Conservation (phyloP, 2,113 vertebrate species). For the Leptosomus discolor region DNA sequence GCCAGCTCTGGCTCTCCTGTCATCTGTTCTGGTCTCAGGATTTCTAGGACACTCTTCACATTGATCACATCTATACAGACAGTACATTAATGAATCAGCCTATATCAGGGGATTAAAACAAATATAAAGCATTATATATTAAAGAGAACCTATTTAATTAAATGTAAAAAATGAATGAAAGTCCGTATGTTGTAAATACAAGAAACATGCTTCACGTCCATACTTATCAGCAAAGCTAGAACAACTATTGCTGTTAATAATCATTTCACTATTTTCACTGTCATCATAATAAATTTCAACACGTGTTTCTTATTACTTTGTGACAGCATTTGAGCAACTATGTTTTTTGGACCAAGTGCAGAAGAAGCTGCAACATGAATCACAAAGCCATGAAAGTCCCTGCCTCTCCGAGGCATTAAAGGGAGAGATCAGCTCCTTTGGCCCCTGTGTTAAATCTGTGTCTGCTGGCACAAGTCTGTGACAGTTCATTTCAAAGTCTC, state of each 20-base stretch:
- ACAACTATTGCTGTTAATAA: background rate
- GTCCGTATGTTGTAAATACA: background rate
- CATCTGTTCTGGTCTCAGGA: background rate
- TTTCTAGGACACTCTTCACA: background rate
- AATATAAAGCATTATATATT: background rate
- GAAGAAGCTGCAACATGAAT: background rate
- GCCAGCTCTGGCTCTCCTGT: background rate
- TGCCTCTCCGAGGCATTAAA: background rate
- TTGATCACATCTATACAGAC: background rate
- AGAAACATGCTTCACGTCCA: background rate
- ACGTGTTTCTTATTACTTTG: background rate
- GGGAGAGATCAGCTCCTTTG: background rate
- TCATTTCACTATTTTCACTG: background rate
- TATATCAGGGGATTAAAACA: background rate
- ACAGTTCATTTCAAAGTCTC: background rate
- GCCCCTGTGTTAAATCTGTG: background rate
- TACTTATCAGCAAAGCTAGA: background rate
- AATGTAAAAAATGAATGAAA: background rate
- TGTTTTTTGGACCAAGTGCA: background rate
- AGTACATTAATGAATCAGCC: background rate
- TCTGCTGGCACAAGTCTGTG: background rate
- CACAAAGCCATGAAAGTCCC: background rate
- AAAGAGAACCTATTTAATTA: background rate
- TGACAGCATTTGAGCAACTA: accelerated
- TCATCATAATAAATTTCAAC: background rate